phyloP scores from a whole-genome alignment of 1,140 invertebrate species.

The Lepeophtheirus salmonis region DNA sequence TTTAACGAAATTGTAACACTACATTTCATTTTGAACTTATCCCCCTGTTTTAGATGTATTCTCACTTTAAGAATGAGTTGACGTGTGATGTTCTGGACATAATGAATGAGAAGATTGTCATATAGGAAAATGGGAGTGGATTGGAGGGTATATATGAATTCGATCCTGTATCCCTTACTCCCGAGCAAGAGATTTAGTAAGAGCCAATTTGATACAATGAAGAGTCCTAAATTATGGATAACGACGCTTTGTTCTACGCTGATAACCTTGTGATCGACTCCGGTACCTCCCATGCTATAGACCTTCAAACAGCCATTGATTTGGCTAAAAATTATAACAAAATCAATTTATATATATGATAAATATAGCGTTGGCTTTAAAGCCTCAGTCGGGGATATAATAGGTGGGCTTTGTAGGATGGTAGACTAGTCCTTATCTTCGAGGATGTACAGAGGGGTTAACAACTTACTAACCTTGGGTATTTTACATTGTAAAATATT shows the following conservation, averaged over 20 bases:
- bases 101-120: conserved; percentile 1
- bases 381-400: no score
- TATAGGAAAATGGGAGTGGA: not conserved
- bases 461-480: no score
- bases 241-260: not conserved
- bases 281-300: not conserved
- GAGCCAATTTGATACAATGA: not conserved
- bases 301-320: conserved; percentile 7
- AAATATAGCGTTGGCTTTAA: no score
- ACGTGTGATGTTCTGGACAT: not conserved
- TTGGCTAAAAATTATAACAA: no score
- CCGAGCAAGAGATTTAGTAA: not conserved
- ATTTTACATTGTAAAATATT: no score
- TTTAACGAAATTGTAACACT: no score
- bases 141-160: not conserved
- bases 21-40: no score
- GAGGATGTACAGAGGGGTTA: no score
- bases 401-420: no score
- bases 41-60: not conserved
- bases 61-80: not conserved
- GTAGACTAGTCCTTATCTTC: no score
- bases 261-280: not conserved
- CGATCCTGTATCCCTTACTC: not conserved
- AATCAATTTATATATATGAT: no score
- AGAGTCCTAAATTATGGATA: not conserved